A percentile compares a stretch with the other conserved stretches of the same genome.
phyloP scores from a whole-genome alignment of 2,888 invertebrate species.

The Drosophila nigricruria region DNA sequence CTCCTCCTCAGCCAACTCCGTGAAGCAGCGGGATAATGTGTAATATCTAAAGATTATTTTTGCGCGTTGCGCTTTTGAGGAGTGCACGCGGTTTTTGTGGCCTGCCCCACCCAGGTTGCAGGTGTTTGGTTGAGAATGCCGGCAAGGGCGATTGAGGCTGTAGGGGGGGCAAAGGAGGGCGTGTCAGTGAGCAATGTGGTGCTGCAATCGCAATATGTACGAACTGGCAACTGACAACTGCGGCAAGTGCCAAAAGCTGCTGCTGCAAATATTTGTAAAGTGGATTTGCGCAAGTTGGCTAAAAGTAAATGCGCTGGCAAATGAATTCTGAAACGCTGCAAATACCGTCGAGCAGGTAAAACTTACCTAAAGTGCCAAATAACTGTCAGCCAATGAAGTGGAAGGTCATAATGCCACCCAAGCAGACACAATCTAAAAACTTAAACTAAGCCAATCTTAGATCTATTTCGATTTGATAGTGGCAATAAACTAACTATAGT shows the following conservation, averaged over 20 bases:
- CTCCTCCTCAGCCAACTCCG: neutral
- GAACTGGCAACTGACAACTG: slow-evolving; percentile 58
- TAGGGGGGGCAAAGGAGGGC: neutral
- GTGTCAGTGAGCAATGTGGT: slow-evolving; percentile 46
- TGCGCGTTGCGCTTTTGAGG: slow-evolving; percentile 46
- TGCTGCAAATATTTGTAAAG: slow-evolving; percentile 74
- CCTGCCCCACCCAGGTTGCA: slow-evolving; percentile 36
- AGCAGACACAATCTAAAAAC: slow-evolving; percentile 5
- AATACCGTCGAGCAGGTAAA: slow-evolving; percentile 13
- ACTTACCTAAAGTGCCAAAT: slow-evolving; percentile 63
- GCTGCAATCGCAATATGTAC: slow-evolving; percentile 49
- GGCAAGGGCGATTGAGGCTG: neutral
- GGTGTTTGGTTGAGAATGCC: slow-evolving; percentile 6
- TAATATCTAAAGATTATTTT: slow-evolving; percentile 75
- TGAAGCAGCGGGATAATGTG: slow-evolving; percentile 59
- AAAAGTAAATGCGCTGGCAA: slow-evolving; percentile 61
- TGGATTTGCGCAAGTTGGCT: slow-evolving; percentile 70
- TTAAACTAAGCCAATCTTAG: neutral
- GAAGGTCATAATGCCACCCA: slow-evolving; percentile 24
- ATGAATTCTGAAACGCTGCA: slow-evolving; percentile 66
- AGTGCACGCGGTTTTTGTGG: slow-evolving; percentile 62
- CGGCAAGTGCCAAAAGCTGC: slow-evolving; percentile 63
- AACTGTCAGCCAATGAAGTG: slow-evolving; percentile 64
- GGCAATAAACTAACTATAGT: neutral
- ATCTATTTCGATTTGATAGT: neutral